These are phyloP conservation scores for Ellobium chinense DNA, from an alignment of 2,888 invertebrate genomes.

Conservation along the genomic window DNA sequence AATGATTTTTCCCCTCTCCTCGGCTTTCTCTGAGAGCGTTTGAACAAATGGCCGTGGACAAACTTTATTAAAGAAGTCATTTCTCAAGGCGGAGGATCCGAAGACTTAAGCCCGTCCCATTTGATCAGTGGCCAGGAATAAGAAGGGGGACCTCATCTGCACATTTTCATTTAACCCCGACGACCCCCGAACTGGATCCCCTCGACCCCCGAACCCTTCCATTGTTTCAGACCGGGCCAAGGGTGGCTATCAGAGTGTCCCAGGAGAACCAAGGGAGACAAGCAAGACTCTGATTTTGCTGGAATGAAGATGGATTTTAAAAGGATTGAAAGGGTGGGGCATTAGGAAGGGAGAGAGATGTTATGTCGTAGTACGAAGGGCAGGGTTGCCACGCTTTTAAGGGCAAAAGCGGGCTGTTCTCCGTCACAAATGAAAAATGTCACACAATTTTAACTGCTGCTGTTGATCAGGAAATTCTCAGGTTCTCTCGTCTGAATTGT, in stretches of 20 bases:
- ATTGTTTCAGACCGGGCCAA: background rate
- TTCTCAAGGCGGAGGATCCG: background rate
- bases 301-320: background rate
- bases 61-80: slow-evolving; percentile 22
- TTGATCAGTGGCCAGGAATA: background rate
- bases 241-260: slow-evolving; percentile 18
- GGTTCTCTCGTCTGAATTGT: too few relatives aligned
- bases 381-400: too few relatives aligned
- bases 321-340: background rate
- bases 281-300: background rate
- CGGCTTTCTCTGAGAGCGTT: background rate
- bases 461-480: too few relatives aligned
- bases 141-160: background rate
- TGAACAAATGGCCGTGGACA: slow-evolving; percentile 22
- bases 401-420: too few relatives aligned
- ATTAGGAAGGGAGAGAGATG: too few relatives aligned
- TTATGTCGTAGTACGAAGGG: too few relatives aligned
- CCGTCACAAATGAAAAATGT: too few relatives aligned
- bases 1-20: background rate
- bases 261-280: background rate
- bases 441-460: too few relatives aligned
- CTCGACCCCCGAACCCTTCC: background rate
- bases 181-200: background rate
- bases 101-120: background rate
- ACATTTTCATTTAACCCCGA: slow-evolving; percentile 25